A percentile compares a stretch with the other conserved stretches of the same genome.
Conservation (phyloP, 2,888 invertebrate species). For the Polia nebulosa region DNA sequence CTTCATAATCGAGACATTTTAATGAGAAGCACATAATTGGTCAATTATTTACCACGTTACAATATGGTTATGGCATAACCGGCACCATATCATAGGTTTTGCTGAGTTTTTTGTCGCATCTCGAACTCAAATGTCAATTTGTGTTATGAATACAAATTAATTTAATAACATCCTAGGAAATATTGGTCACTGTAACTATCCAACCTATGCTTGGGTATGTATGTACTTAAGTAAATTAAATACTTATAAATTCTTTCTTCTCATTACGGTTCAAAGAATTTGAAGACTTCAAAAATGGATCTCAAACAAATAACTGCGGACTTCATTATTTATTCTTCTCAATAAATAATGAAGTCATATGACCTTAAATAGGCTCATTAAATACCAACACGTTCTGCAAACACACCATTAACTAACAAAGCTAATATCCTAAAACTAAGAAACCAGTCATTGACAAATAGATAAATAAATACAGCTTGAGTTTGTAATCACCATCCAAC, state of each 20-base stretch:
- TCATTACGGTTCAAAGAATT: conserved; percentile 3
- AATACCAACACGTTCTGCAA: conserved; percentile 24
- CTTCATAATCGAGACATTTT: conserved; percentile 50
- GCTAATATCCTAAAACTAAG: conserved; percentile 32
- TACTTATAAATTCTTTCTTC: neutral
- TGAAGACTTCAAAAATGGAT: conserved; percentile 1
- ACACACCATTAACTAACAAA: conserved; percentile 47
- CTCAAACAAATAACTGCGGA: neutral
- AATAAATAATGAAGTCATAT: conserved; percentile 21
- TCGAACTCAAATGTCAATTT: conserved; percentile 46
- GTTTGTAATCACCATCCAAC: neutral
- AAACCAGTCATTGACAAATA: conserved; percentile 25
- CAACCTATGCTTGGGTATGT: neutral
- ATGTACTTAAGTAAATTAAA: neutral
- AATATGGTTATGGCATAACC: conserved; percentile 52
- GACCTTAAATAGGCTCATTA: conserved; percentile 30
- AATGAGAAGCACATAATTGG: conserved; percentile 47
- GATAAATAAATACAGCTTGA: neutral
- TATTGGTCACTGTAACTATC: neutral
- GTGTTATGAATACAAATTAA: conserved; percentile 48
- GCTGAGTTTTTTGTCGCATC: conserved; percentile 26
- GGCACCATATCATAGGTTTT: conserved; percentile 18
- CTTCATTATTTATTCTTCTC: neutral
- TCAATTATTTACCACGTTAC: conserved; percentile 41
- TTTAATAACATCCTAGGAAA: conserved; percentile 28